These are phyloP conservation scores for Patagioenas fasciata DNA, from an alignment of 2,113 vertebrate species.

Conservation along the genomic window DNA sequence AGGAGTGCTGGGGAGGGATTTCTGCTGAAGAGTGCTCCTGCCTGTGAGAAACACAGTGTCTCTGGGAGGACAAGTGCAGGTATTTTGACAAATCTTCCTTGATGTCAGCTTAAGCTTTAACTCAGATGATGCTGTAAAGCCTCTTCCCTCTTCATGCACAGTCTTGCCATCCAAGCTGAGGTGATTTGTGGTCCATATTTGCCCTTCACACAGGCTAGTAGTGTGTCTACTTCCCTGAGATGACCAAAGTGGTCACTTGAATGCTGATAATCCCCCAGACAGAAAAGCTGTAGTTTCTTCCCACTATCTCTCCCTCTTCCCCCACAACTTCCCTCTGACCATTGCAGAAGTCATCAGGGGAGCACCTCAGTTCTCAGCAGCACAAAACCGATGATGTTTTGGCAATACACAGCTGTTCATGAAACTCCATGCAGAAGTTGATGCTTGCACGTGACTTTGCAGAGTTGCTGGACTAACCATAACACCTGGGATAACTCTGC, in stretches of 20 bases:
- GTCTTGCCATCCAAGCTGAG: neutral
- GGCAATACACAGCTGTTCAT: neutral
- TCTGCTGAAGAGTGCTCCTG: neutral
- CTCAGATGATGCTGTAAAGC: neutral
- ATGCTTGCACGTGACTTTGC: neutral
- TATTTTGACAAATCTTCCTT: neutral
- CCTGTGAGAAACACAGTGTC: neutral
- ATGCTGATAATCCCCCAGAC: neutral
- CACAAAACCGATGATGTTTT: neutral
- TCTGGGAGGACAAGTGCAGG: neutral
- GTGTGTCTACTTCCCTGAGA: neutral
- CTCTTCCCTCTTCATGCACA: neutral
- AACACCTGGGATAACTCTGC: neutral
- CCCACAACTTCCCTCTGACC: neutral
- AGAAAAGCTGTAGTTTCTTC: neutral
- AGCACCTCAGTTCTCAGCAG: neutral
- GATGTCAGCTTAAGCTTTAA: neutral
- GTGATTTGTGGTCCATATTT: neutral
- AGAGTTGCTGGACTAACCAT: neutral
- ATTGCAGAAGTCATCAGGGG: neutral
- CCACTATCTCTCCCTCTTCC: neutral
- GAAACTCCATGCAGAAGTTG: neutral
- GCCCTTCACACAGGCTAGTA: neutral
- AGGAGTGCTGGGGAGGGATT: neutral
- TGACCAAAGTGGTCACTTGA: neutral